A percentile compares a stretch with the other conserved stretches of the same genome.
These are phyloP conservation scores for Echiichthys vipera DNA, from an alignment of 2,797 vertebrate genomes.

Conservation along the genomic window DNA sequence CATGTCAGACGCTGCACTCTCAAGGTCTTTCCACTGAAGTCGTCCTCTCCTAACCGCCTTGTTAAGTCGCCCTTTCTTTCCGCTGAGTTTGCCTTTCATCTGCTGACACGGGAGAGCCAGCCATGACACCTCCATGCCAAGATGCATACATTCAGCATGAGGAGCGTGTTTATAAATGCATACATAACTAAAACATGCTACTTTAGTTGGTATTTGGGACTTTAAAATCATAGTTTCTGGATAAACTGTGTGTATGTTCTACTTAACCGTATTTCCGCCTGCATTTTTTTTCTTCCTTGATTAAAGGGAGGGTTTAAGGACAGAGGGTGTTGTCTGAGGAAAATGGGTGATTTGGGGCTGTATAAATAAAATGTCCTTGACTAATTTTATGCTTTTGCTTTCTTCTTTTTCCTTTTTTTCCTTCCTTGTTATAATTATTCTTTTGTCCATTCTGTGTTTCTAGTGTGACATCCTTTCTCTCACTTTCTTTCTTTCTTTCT, in stretches of 20 bases:
- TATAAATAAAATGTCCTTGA: background rate
- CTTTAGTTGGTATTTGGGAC: background rate
- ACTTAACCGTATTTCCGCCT: too few species aligned
- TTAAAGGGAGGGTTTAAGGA: background rate
- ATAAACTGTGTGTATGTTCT: background rate
- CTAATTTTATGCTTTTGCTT: constrained; percentile 3
- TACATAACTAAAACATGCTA: too few species aligned
- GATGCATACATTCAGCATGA: background rate
- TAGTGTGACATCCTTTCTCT: too few species aligned
- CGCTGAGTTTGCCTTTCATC: constrained; percentile 44
- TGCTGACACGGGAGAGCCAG: constrained; percentile 26
- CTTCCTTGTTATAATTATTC: background rate
- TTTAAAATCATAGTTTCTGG: background rate
- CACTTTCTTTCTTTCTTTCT: background rate
- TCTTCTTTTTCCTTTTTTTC: background rate
- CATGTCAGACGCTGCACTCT: background rate
- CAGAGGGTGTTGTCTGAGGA: background rate
- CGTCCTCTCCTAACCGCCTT: constrained; percentile 22
- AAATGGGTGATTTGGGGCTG: background rate
- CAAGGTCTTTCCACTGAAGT: constrained; percentile 23
- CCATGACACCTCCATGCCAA: constrained; percentile 12
- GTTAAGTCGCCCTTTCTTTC: constrained; percentile 43
- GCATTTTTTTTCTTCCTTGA: background rate
- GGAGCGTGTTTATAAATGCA: background rate
- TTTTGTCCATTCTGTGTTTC: background rate